Percentiles rank a stretch among this genome's conserved stretches.
Conservation (phyloP, 2,797 vertebrate genomes). For the Chelidonichthys spinosus region DNA sequence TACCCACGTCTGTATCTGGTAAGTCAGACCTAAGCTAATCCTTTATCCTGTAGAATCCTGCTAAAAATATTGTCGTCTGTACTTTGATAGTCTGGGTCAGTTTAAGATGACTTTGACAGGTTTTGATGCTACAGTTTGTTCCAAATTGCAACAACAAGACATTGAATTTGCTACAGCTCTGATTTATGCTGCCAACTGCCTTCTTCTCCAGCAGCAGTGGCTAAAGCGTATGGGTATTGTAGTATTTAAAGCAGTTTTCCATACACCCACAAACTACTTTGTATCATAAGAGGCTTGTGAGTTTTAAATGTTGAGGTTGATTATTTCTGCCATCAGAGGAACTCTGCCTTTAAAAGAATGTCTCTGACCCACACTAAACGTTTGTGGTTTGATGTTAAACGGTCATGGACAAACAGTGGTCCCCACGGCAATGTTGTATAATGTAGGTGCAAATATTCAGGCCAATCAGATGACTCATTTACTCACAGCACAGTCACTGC, state of each 20-base stretch:
- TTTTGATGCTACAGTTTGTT: neutral
- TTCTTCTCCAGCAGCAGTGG: accelerated
- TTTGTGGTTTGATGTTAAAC: constrained; percentile 52
- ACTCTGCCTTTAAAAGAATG: neutral
- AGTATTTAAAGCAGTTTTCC: neutral
- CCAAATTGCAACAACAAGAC: neutral
- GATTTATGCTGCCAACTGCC: neutral
- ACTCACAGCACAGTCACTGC: constrained; percentile 44
- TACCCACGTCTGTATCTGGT: too few relatives aligned
- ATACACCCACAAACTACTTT: neutral
- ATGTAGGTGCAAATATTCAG: constrained; percentile 59
- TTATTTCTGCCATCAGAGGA: neutral
- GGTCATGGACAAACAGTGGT: constrained; percentile 31
- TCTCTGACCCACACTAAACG: constrained; percentile 35
- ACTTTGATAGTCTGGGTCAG: neutral
- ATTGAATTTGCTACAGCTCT: neutral
- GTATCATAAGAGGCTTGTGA: neutral
- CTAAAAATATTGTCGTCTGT: neutral
- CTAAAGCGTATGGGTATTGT: neutral
- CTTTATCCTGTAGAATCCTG: neutral
- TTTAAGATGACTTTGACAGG: neutral
- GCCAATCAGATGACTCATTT: constrained; percentile 65
- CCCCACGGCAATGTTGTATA: constrained; percentile 42
- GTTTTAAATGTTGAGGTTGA: neutral
- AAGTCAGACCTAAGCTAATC: too few relatives aligned